phyloP scores from a whole-genome alignment of 2,797 vertebrate species.

The Chaunax sp. region DNA sequence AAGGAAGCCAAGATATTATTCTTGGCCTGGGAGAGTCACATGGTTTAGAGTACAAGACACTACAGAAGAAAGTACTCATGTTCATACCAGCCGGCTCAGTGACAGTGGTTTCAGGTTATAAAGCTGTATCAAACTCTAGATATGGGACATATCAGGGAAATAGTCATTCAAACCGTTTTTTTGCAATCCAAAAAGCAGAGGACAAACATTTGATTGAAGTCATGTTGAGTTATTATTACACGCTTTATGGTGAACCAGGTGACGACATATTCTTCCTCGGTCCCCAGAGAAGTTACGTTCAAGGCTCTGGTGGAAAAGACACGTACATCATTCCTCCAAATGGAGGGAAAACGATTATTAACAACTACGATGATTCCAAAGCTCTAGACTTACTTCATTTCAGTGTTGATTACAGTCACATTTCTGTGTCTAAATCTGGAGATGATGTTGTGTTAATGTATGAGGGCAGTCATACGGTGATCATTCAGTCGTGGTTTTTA shows the following conservation, averaged over 20 bases:
- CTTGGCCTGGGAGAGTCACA: conserved; percentile 65
- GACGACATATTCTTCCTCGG: conserved; percentile 70
- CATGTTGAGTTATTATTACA: conserved; percentile 69
- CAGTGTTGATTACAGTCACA: conserved; percentile 29
- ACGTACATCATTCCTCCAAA: conserved; percentile 56
- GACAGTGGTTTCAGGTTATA: conserved; percentile 38
- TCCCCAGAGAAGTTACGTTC: conserved; percentile 65
- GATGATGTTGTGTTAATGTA: conserved; percentile 47
- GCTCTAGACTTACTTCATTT: conserved; percentile 43
- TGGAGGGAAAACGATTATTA: conserved; percentile 61
- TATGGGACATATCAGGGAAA: conserved; percentile 67
- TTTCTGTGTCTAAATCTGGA: conserved; percentile 59
- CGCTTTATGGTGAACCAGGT: conserved; percentile 60
- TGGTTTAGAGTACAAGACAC: conserved; percentile 5
- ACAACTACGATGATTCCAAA: conserved; percentile 57
- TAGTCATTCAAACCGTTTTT: conserved; percentile 59
- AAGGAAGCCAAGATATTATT: conserved; percentile 54
- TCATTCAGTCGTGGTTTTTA: conserved; percentile 58
- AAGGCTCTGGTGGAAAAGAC: conserved; percentile 65
- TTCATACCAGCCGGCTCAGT: conserved; percentile 47
- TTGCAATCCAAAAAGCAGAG: conserved; percentile 49
- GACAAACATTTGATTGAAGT: conserved; percentile 19
- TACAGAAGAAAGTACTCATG: neutral
- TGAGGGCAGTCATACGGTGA: conserved; percentile 46
- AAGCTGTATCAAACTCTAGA: neutral